phyloP scores from a whole-genome alignment of 2,113 vertebrate genomes.

The Acanthisitta chloris region DNA sequence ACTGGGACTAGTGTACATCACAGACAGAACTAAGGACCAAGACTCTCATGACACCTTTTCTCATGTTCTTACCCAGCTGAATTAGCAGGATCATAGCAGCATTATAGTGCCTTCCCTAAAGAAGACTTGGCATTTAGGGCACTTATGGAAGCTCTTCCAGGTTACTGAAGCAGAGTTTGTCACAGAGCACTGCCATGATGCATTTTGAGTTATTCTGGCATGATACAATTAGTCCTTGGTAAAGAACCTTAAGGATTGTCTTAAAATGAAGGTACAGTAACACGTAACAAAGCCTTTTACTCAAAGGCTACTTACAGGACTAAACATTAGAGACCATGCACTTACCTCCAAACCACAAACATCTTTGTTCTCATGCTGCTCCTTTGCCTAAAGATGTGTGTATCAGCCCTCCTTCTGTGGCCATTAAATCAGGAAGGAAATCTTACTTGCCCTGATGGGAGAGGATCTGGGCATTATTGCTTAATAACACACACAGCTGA shows the following conservation, averaged over 20 bases:
- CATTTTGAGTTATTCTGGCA: neutral
- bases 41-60: fast-evolving
- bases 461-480: neutral
- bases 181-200: neutral
- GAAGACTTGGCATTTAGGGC: neutral
- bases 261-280: neutral
- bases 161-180: neutral
- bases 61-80: neutral
- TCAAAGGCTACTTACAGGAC: neutral
- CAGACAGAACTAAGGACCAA: neutral
- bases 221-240: neutral
- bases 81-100: neutral
- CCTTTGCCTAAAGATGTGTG: neutral
- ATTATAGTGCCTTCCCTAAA: neutral
- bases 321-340: neutral
- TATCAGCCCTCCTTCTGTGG: neutral
- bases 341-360: neutral
- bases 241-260: neutral
- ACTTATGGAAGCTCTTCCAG: neutral
- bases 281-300: fast-evolving
- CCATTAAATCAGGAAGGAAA: neutral
- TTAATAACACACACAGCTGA: neutral
- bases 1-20: neutral
- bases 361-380: neutral
- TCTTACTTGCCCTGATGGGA: neutral